Evolutionary conservation across 2,113 vertebrate species (phyloP).

Genomic region (Ifrita kowaldi): DNA sequence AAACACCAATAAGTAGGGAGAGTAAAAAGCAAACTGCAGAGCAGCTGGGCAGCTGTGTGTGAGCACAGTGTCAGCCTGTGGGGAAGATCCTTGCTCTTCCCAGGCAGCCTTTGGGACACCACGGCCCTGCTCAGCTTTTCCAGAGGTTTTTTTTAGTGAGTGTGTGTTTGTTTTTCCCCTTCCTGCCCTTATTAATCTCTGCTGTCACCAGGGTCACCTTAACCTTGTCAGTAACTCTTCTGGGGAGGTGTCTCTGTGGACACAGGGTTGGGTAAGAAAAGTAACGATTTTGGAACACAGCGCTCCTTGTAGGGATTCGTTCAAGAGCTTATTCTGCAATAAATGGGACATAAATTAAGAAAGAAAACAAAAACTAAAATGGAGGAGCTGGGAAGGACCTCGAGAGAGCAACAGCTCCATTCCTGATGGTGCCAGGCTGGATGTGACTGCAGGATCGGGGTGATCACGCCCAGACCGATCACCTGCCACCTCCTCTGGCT

Average conservation of each 20-base stretch:
- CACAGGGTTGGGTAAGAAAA: neutral
- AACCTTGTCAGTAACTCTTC: neutral
- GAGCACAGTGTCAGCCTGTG: neutral
- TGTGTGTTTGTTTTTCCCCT: neutral
- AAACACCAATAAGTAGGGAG: neutral
- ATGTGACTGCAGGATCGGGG: neutral
- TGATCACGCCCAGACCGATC: neutral
- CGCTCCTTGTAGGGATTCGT: accelerated
- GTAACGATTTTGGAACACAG: neutral
- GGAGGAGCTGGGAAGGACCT: neutral
- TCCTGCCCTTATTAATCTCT: neutral
- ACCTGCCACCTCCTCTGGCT: neutral
- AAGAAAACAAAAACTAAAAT: neutral
- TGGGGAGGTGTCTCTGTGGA: neutral
- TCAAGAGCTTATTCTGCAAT: neutral
- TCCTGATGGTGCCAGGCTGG: neutral
- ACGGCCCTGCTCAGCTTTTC: neutral
- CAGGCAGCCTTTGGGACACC: neutral
- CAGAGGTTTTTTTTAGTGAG: neutral
- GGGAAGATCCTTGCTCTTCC: neutral
- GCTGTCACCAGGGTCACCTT: neutral
- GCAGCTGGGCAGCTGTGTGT: neutral
- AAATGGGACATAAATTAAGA: neutral
- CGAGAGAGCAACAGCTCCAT: neutral
- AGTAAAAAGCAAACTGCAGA: neutral